These are phyloP conservation scores for Cephalopterus ornatus DNA, from an alignment of 2,113 vertebrate genomes.

Conservation along the genomic window DNA sequence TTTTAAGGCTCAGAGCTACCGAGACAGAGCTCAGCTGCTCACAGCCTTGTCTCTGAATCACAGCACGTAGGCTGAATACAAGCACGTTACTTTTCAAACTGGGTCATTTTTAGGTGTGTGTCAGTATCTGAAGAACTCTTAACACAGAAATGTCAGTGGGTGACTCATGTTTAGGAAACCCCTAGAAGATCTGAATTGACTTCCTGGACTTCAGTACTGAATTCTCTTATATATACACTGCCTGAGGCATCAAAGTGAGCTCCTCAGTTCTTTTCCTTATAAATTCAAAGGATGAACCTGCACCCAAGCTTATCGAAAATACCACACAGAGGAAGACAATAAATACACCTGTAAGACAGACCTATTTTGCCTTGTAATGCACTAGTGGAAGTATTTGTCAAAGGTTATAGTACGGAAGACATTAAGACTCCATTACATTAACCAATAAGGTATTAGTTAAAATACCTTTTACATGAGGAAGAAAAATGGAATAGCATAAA, in stretches of 20 bases:
- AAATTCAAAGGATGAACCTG: not conserved
- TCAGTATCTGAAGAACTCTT: not conserved
- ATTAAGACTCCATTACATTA: not conserved
- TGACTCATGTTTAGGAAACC: not conserved
- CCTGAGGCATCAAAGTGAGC: not conserved
- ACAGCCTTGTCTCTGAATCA: conserved; percentile 26
- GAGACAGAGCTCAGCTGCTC: conserved; percentile 38
- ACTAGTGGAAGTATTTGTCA: not conserved
- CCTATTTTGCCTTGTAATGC: not conserved
- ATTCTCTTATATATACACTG: not conserved
- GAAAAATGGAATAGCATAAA: not conserved
- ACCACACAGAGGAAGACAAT: not conserved
- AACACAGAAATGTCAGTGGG: not conserved
- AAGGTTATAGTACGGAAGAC: not conserved
- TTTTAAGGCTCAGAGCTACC: not conserved
- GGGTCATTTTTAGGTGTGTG: conserved; percentile 1
- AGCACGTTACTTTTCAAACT: not conserved
- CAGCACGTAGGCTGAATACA: not conserved
- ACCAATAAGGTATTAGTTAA: not conserved
- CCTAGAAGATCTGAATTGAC: not conserved
- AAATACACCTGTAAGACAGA: not conserved
- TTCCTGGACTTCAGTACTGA: not conserved
- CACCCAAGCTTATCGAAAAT: not conserved
- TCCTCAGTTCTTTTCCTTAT: not conserved
- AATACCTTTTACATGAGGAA: not conserved